Evolutionary conservation across 2,113 vertebrate genomes (phyloP).

Genomic region (Tetrax tetrax): DNA sequence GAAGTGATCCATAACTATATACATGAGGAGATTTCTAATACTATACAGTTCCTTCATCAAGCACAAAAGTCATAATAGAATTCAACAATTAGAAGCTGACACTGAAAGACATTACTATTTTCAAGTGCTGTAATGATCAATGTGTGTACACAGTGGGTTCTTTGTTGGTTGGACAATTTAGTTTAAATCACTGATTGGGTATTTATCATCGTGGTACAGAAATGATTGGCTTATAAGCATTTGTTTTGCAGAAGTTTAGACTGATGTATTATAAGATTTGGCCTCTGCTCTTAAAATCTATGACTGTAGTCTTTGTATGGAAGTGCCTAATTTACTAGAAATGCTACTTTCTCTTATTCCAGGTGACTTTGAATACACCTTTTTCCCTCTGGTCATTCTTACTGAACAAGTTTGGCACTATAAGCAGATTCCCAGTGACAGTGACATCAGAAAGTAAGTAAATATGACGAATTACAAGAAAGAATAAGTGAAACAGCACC

Average conservation of each 20-base stretch:
- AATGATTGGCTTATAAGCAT: neutral
- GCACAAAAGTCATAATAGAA: neutral
- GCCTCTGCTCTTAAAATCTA: neutral
- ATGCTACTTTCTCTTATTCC: neutral
- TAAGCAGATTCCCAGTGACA: neutral
- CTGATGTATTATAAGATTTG: neutral
- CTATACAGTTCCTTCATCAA: neutral
- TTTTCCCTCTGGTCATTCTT: neutral
- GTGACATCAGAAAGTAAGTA: neutral
- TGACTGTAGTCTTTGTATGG: neutral
- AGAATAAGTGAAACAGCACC: neutral
- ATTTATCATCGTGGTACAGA: neutral
- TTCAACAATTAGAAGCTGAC: neutral
- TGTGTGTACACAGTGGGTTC: accelerated
- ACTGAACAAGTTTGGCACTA: neutral
- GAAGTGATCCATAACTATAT: neutral
- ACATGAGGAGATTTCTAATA: neutral
- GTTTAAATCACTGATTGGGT: neutral
- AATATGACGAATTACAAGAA: neutral
- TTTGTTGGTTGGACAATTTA: neutral
- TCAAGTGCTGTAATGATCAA: neutral
- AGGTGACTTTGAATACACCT: neutral
- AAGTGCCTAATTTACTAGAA: neutral
- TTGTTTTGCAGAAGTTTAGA: neutral
- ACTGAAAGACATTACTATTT: neutral